Percentiles rank a stretch among this genome's conserved stretches.
phyloP scores from a whole-genome alignment of 2,888 invertebrate species.

The Peribatodes rhomboidaria region DNA sequence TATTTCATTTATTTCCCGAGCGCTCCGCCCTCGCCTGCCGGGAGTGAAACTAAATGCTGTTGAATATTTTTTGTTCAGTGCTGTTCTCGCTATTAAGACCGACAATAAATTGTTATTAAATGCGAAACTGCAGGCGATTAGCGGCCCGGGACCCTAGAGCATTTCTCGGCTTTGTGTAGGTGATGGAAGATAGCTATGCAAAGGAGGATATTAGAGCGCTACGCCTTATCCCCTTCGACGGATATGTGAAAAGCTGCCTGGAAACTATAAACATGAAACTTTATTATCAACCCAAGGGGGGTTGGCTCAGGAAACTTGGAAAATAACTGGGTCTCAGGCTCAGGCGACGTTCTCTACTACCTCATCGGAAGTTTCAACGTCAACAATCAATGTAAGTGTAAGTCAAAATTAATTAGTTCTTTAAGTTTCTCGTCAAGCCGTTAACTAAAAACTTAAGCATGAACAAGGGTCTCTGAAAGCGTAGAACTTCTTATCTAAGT shows the following conservation, averaged over 20 bases:
- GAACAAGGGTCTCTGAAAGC: slow-evolving; percentile 27
- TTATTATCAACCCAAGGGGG: slow-evolving; percentile 36
- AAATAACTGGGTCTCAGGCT: slow-evolving; percentile 27
- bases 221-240: slow-evolving; percentile 27
- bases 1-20: slow-evolving; percentile 55
- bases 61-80: slow-evolving; percentile 49
- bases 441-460: slow-evolving; percentile 44
- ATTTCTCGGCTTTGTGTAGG: slow-evolving; percentile 2
- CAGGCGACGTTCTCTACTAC: slow-evolving; percentile 30
- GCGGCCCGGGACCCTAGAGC: not conserved
- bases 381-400: slow-evolving; percentile 40
- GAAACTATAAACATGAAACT: slow-evolving; percentile 39
- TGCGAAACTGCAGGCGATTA: slow-evolving; percentile 25
- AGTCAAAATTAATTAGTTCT: slow-evolving; percentile 45
- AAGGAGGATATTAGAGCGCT: slow-evolving; percentile 21
- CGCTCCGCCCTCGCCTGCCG: slow-evolving; percentile 42
- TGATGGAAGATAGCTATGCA: slow-evolving; percentile 23
- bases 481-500: slow-evolving; percentile 35
- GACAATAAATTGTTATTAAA: slow-evolving; percentile 24
- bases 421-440: slow-evolving; percentile 31
- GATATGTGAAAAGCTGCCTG: slow-evolving; percentile 30
- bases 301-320: slow-evolving; percentile 30
- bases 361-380: slow-evolving; percentile 38
- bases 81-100: slow-evolving; percentile 19
- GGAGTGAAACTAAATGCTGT: slow-evolving; percentile 60